Base-by-base conservation (phyloP, 1,140 invertebrate genomes). In the Galleria mellonella region DNA sequence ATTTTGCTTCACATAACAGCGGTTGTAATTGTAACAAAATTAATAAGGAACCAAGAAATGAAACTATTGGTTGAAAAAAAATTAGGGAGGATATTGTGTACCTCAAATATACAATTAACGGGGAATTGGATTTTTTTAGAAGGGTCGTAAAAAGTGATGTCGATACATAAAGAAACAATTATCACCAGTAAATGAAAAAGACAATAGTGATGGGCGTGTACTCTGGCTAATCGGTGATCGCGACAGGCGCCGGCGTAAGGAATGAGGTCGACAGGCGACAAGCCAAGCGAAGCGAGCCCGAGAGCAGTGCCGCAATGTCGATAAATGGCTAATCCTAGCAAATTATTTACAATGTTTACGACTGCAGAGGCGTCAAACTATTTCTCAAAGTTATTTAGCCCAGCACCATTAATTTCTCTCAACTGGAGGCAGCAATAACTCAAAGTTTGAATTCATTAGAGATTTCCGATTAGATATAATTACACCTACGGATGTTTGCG, bases 141-240 rank as follows among this genome's bases (percentile, higher is more conserved):
- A n/a, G n/a, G n/a, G n/a, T n/a, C n/a, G n/a, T n/a, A 23, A 23
- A 23, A 23, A 23, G 17, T 3, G 2, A 6, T 23, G 17, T 3
- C 6, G 6, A 3, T 23, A 23, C 2, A 23, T 6, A 6, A 23
- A 30, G 9, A 37, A 44, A 44, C 42, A 44, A 44, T 46, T 32
- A 32, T 46, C 15, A 36, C 29, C 9, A 28, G 12, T 40, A 28
- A 13, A 40, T 52, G 38, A 65, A 70, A 70, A 60, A 70, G 56
- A 75, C 66, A 78, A 75, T 76, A 79, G 75, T 70, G 72, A 72
- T 71, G 72, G 59, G 63, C 62, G 49, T 55, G 43, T 33, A 40
- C 31, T 41, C 44, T 47, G 41, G 48, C 46, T 61, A 58, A 56
- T 55, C 61, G 55, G 52, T 54, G 33, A 63, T 69, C 59, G 62